A percentile compares a stretch with the other conserved stretches of the same genome.
These are phyloP conservation scores for Epinephelus coioides DNA, from an alignment of 2,797 vertebrate genomes.

Conservation along the genomic window DNA sequence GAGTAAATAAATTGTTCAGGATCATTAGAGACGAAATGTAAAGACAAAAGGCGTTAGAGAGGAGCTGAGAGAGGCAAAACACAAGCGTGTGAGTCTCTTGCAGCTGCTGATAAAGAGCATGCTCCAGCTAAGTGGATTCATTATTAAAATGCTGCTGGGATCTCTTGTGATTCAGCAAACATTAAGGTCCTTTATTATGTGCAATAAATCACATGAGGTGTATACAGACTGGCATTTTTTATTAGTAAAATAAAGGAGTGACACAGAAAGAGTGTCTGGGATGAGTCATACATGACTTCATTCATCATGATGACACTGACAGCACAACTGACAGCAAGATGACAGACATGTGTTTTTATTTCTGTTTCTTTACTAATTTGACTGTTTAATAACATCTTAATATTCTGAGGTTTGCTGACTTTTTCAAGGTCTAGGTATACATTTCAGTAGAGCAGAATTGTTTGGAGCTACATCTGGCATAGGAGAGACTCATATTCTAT, in stretches of 20 bases:
- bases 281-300: not conserved
- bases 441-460: constrained; percentile 37
- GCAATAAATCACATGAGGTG: constrained; percentile 51
- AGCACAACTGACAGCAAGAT: not conserved
- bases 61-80: constrained; percentile 18
- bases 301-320: not conserved
- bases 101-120: constrained; percentile 33
- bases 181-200: constrained; percentile 56
- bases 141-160: constrained; percentile 65
- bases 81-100: constrained; percentile 26
- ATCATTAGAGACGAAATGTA: constrained; percentile 39
- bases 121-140: constrained; percentile 50
- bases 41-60: constrained; percentile 21
- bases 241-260: constrained; percentile 54
- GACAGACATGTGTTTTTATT: not conserved
- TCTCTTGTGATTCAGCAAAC: constrained; percentile 64
- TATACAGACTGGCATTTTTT: constrained; percentile 30
- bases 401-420: constrained; percentile 12
- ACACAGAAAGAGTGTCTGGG: not conserved
- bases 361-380: not conserved
- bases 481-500: constrained; percentile 65
- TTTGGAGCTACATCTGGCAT: constrained; percentile 38
- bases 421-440: constrained; percentile 3
- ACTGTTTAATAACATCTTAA: not conserved
- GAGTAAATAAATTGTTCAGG: constrained; percentile 34